Percentiles rank a stretch among this genome's conserved stretches.
phyloP scores from a whole-genome alignment of 2,888 invertebrate genomes.

The Coronaproctus castanopsis region DNA sequence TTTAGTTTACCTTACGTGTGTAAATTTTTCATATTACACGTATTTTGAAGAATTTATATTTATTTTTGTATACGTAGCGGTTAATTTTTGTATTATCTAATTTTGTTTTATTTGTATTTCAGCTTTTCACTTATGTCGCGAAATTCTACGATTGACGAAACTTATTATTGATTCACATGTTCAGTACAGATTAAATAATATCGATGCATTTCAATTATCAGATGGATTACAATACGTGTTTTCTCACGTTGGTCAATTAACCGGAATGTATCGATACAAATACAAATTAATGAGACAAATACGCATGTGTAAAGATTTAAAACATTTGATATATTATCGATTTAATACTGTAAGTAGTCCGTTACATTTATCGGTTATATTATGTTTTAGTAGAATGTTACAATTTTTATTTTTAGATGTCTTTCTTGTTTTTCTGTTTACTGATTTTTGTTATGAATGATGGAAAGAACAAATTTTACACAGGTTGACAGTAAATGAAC shows the following conservation, averaged over 20 bases:
- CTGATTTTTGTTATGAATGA: background rate
- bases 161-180: constrained; percentile 98
- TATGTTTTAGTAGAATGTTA: too few species aligned
- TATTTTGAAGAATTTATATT: background rate
- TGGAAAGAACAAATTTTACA: too few species aligned
- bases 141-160: constrained; percentile 94
- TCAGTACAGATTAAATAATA: constrained; percentile 95
- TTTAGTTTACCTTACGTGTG: background rate
- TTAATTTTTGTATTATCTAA: too few species aligned
- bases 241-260: constrained; percentile 96
- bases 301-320: constrained; percentile 98
- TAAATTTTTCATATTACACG: background rate
- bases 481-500: too few species aligned
- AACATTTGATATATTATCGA: constrained; percentile 96
- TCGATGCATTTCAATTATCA: constrained; percentile 94
- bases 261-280: constrained; percentile 98
- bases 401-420: background rate
- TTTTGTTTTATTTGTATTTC: too few species aligned
- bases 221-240: constrained; percentile 98
- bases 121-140: constrained; percentile 98
- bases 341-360: constrained; percentile 74
- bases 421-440: background rate
- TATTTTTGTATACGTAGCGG: too few species aligned
- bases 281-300: constrained; percentile 98
- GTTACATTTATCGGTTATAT: background rate